Evolutionary conservation across 2,797 vertebrate species (phyloP), one percentile per base, ranked within the genome.

Genomic region (Enteromius treurensis): DNA sequence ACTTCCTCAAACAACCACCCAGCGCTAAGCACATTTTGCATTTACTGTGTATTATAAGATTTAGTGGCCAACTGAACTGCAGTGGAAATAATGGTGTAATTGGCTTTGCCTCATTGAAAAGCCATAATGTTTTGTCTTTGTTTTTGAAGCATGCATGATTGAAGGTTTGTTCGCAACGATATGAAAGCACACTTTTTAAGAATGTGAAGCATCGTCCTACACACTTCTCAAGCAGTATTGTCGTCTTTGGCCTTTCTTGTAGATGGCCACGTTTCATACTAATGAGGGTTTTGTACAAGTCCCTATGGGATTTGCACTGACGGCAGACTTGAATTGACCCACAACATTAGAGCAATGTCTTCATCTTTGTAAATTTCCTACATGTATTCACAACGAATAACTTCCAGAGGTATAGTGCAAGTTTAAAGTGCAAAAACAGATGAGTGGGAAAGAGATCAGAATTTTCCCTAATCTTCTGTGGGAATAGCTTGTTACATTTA

Each of bases 371-470:
- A 26, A 17, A 64, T 32, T 32, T 64, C 60, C 14, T 5, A 62
- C 58, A 62, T 32, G 14, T 7, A 64, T 64, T 32, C 60, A 64
- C 60, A 64, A 32, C 6, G 29, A 14, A 5, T 62, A 29, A 29
- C 26, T 29, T 62, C 26, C 0, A 99, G 97, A 0, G 97, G 98
- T 93, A 95, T 99, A 0, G 96, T 99, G 83, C 98, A 99, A 90
- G 97, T 99, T 71, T 99, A 98, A 82, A 99, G 98, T 93, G 96
- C 95, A 0, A 96, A 97, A 80, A 96, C 95, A 0, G 97, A 99
- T 0, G 96, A 98, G 88, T 99, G 98, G 98, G 98, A 99, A 88
- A 94, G 98, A 19, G 98, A 99, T 91, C 86, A 99, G 47, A 97
- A 98, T 88, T 99, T 99, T 86, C 97, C 98, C 0, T 97, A 99